phyloP scores from a whole-genome alignment of 1,140 invertebrate genomes.

The Musca domestica region DNA sequence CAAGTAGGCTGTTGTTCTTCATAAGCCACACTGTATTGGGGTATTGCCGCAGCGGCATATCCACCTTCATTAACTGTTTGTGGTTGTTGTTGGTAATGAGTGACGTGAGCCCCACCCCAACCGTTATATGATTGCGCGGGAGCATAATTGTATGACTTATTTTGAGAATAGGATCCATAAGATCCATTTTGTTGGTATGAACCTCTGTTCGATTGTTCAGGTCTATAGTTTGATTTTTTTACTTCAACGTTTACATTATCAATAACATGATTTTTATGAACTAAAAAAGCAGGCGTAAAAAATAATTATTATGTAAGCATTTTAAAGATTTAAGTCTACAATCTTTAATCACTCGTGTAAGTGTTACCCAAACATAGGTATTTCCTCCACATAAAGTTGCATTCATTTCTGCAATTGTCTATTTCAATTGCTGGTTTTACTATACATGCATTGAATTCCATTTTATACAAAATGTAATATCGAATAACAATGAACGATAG shows the following conservation, averaged over 20 bases:
- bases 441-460: no score
- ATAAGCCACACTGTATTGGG: not conserved
- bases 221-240: constrained; percentile 72
- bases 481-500: no score
- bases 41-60: constrained; percentile 6
- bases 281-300: constrained; percentile 41
- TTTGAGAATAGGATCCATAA: constrained; percentile 36
- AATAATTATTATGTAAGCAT: not conserved
- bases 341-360: no score
- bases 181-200: constrained; percentile 3
- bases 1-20: no score
- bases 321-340: no score
- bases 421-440: no score
- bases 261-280: constrained; percentile 70
- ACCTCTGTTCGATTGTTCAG: constrained; percentile 60
- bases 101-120: constrained; percentile 39
- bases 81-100: constrained; percentile 28
- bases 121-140: constrained; percentile 9
- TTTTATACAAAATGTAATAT: no score
- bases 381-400: no score
- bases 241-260: constrained; percentile 73
- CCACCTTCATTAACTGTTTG: constrained; percentile 11
- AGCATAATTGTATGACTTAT: constrained; percentile 32
- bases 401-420: no score
- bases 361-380: no score